Evolutionary conservation across 2,113 vertebrate species (phyloP).

Genomic region (Aramus guarauna): DNA sequence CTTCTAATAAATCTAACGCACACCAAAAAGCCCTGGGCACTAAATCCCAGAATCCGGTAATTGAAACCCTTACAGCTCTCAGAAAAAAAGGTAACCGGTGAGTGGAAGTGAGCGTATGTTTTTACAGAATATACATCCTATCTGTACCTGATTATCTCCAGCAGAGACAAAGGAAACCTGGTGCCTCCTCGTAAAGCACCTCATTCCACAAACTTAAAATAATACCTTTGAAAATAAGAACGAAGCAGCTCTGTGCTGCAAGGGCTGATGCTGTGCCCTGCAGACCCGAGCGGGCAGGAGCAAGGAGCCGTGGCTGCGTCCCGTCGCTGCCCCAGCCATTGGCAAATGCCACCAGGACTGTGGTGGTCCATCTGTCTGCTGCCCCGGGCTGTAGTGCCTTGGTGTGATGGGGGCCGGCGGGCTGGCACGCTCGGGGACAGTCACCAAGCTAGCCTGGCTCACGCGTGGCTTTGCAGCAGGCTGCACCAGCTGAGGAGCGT

Average conservation of each 20-base stretch:
- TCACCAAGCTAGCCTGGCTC: not conserved
- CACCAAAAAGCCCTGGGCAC: slow-evolving; percentile 82
- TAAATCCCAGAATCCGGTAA: slow-evolving; percentile 81
- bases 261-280: not conserved
- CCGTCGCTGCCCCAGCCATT: not conserved
- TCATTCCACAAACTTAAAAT: not conserved
- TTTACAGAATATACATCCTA: slow-evolving; percentile 53
- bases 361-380: not conserved
- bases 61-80: slow-evolving; percentile 82
- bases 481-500: not conserved
- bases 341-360: not conserved
- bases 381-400: not conserved
- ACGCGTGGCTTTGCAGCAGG: not conserved
- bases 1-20: slow-evolving; percentile 82
- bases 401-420: not conserved
- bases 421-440: accelerated
- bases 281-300: not conserved
- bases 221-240: not conserved
- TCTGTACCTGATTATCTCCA: slow-evolving; percentile 48
- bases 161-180: slow-evolving; percentile 53
- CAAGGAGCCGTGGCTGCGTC: not conserved
- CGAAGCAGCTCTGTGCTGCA: not conserved
- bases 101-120: slow-evolving; percentile 54
- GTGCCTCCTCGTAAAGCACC: not conserved
- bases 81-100: slow-evolving; percentile 63